A percentile compares a stretch with the other conserved stretches of the same genome.
phyloP scores from a whole-genome alignment of 2,888 invertebrate genomes.

The Rhogogaster chlorosoma region DNA sequence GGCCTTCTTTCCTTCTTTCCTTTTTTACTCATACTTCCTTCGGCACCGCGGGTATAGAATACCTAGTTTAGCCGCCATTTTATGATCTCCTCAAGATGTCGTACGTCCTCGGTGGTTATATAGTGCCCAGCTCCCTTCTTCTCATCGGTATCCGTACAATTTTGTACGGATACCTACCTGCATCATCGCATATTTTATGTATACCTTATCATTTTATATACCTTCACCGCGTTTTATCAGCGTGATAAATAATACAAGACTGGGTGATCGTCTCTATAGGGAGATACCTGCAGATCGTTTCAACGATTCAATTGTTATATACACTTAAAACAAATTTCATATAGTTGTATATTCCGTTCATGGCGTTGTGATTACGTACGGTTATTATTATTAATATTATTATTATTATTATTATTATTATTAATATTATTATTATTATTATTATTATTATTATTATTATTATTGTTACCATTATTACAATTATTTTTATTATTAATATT shows the following conservation, averaged over 20 bases:
- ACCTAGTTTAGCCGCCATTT: slow-evolving; percentile 52
- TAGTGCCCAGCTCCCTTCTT: not conserved
- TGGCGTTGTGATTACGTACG: slow-evolving; percentile 69
- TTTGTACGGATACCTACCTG: not conserved
- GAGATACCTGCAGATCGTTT: slow-evolving; percentile 32
- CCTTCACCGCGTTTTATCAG: slow-evolving; percentile 28
- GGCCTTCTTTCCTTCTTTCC: not conserved
- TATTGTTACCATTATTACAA: slow-evolving; percentile 32
- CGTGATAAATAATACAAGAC: slow-evolving; percentile 20
- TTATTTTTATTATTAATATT: slow-evolving; percentile 31
- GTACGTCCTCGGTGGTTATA: not conserved
- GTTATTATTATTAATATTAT: slow-evolving; percentile 57
- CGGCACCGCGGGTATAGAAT: slow-evolving; percentile 1
- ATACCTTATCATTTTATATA: not conserved
- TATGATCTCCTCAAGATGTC: slow-evolving; percentile 58
- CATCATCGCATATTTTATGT: not conserved
- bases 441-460: slow-evolving; percentile 31
- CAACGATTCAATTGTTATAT: slow-evolving; percentile 37
- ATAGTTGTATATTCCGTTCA: slow-evolving; percentile 58
- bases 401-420: slow-evolving; percentile 17
- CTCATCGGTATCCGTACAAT: not conserved
- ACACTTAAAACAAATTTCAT: slow-evolving; percentile 51
- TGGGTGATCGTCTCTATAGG: slow-evolving; percentile 31
- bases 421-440: slow-evolving; percentile 55
- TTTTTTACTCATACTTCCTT: slow-evolving; percentile 1